A percentile compares a stretch with the other conserved stretches of the same genome.
These are phyloP conservation scores for Chloroceryle amazona DNA, from an alignment of 2,797 vertebrate species.

Conservation along the genomic window DNA sequence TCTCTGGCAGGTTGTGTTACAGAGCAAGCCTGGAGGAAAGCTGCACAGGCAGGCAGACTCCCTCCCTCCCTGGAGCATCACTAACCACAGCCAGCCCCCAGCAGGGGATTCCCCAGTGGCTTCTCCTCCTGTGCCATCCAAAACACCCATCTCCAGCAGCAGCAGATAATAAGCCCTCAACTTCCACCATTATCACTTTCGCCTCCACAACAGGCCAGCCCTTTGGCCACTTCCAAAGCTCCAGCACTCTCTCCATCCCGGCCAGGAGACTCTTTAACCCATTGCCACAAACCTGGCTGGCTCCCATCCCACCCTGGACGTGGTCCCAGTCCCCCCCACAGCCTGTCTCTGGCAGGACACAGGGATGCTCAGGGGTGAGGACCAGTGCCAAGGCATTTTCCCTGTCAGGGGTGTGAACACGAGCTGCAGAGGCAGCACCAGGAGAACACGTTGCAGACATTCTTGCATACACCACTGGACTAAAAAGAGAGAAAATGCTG, in stretches of 20 bases:
- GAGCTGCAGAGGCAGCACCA: background rate
- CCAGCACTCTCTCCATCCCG: background rate
- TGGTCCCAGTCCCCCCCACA: accelerated
- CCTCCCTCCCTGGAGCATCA: accelerated
- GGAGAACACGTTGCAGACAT: accelerated
- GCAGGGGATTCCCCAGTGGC: accelerated
- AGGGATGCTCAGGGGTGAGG: accelerated
- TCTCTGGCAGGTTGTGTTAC: accelerated
- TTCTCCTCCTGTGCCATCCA: background rate
- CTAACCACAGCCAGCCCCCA: background rate
- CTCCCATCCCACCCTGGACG: background rate
- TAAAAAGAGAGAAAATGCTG: background rate
- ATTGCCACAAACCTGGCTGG: accelerated
- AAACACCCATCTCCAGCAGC: background rate
- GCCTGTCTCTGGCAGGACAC: background rate
- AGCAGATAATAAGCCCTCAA: background rate
- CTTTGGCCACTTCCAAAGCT: background rate
- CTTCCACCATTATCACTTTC: background rate
- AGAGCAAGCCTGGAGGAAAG: background rate
- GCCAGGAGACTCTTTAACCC: background rate
- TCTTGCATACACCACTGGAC: accelerated
- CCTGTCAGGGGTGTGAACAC: accelerated
- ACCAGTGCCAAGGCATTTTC: accelerated
- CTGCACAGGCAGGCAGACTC: no score
- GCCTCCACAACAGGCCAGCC: background rate